A percentile compares a stretch with the other conserved stretches of the same genome.
Evolutionary conservation across 2,797 vertebrate genomes (phyloP).

Genomic region (Chelon auratus): DNA sequence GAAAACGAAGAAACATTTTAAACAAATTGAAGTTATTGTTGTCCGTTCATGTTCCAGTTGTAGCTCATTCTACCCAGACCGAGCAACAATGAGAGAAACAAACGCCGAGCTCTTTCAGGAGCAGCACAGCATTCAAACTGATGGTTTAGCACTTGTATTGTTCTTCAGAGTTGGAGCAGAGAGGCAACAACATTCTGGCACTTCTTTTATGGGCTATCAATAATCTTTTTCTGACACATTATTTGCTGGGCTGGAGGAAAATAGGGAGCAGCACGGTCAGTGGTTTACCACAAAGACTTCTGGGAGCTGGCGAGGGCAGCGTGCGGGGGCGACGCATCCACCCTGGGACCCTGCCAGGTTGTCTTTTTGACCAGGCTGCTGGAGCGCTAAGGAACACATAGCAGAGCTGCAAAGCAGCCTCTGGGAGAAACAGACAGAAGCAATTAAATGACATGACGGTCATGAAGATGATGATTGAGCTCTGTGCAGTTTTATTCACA

Average conservation of each 20-base stretch:
- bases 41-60: constrained; percentile 65
- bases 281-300: constrained; percentile 84
- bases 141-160: constrained; percentile 84
- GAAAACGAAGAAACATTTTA: constrained; percentile 56
- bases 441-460: constrained; percentile 85
- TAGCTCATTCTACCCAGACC: constrained; percentile 65
- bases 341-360: constrained; percentile 84
- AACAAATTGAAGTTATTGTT: constrained; percentile 69
- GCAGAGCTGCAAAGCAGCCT: constrained; percentile 76
- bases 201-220: constrained; percentile 82
- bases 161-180: constrained; percentile 76
- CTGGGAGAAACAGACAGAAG: constrained; percentile 79
- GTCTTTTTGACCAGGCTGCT: constrained; percentile 81
- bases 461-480: constrained; percentile 75
- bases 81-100: constrained; percentile 57
- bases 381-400: constrained; percentile 77
- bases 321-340: constrained; percentile 79
- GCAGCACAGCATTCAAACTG: constrained; percentile 75
- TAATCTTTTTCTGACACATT: constrained; percentile 81
- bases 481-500: constrained; percentile 34
- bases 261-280: constrained; percentile 85
- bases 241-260: constrained; percentile 84
- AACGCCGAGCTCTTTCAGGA: constrained; percentile 56
- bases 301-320: constrained; percentile 76
- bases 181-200: constrained; percentile 79